A percentile compares a stretch with the other conserved stretches of the same genome.
Conservation (phyloP, 1,140 invertebrate genomes). For the Brachionus paranguensis region DNA sequence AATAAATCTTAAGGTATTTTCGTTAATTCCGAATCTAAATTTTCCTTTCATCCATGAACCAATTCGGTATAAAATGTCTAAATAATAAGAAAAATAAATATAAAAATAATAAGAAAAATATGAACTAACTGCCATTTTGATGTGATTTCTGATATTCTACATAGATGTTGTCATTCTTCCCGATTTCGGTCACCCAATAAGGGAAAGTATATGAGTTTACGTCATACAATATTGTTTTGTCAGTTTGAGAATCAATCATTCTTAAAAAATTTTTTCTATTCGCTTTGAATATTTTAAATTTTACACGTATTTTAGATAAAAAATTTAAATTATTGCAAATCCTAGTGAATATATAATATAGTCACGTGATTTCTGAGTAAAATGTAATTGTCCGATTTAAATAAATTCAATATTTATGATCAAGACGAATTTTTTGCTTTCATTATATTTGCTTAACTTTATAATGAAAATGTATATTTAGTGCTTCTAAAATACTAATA, state of each 20-base stretch:
- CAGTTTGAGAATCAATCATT: not conserved
- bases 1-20: constrained; percentile 27
- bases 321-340: not conserved
- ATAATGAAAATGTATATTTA: too few species aligned
- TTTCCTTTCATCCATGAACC: constrained; percentile 24
- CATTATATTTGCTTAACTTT: not conserved
- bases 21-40: not conserved
- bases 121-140: not conserved
- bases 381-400: not conserved
- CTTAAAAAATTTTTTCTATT: not conserved
- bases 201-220: not conserved
- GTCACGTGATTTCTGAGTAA: not conserved
- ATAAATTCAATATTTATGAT: too few species aligned
- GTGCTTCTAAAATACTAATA: too few species aligned
- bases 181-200: not conserved
- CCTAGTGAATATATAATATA: not conserved
- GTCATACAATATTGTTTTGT: constrained; percentile 1
- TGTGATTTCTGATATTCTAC: not conserved
- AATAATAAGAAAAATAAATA: not conserved
- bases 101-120: not conserved
- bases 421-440: not conserved
- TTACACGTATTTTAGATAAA: not conserved
- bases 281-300: not conserved
- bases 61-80: not conserved
- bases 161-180: not conserved